Evolutionary conservation across 2,113 vertebrate species (phyloP).

Genomic region (Onychostruthus taczanowskii): DNA sequence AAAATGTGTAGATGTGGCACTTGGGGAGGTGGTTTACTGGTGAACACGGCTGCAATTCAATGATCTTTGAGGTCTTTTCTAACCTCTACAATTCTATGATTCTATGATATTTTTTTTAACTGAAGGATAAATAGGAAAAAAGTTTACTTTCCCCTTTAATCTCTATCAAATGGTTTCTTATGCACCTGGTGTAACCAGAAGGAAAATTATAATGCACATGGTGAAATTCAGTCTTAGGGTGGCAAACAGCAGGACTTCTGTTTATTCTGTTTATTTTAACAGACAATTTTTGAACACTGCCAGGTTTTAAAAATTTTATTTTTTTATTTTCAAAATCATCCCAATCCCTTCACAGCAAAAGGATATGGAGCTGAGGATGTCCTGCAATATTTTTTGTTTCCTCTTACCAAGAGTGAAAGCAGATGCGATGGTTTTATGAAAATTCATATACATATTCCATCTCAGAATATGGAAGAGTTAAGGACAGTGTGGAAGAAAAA

Average conservation of each 20-base stretch:
- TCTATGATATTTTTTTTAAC: background rate
- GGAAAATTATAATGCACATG: background rate
- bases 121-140: background rate
- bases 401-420: background rate
- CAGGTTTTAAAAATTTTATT: background rate
- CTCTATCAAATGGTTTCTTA: background rate
- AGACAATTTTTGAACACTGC: background rate
- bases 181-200: accelerated
- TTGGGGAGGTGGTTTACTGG: background rate
- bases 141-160: background rate
- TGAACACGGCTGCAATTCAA: background rate
- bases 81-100: background rate
- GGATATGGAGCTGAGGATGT: background rate
- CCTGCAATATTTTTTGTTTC: background rate
- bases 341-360: background rate
- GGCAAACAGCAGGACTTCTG: background rate
- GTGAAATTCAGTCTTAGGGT: background rate
- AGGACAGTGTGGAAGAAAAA: background rate
- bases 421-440: background rate
- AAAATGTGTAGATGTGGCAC: background rate
- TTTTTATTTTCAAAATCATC: background rate
- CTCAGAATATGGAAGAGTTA: background rate
- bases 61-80: background rate
- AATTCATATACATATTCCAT: background rate
- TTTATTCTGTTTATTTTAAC: background rate